Percentiles rank a stretch among this genome's conserved stretches.
phyloP scores from a whole-genome alignment of 2,888 invertebrate genomes.

The Heliconius ismenius region DNA sequence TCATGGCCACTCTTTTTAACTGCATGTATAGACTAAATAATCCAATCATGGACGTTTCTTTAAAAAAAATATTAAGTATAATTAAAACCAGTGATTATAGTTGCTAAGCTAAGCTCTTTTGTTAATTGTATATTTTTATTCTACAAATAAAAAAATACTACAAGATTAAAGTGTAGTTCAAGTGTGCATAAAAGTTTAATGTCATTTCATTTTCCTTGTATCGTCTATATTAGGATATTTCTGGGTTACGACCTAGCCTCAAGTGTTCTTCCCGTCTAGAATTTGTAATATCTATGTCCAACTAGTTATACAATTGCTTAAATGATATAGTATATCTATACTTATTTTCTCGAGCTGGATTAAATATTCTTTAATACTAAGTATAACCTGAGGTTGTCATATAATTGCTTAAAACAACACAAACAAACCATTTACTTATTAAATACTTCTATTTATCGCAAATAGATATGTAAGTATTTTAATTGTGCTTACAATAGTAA shows the following conservation, averaged over 20 bases:
- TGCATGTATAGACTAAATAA: neutral
- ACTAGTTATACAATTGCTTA: neutral
- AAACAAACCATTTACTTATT: neutral
- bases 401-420: neutral
- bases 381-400: too few species aligned
- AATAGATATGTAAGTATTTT: neutral
- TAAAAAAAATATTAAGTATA: neutral
- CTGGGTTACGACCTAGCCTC: neutral
- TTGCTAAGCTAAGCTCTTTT: neutral
- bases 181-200: neutral
- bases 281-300: neutral
- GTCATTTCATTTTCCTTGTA: slow-evolving; percentile 1
- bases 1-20: too few species aligned
- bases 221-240: neutral
- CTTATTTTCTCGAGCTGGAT: neutral
- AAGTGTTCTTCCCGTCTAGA: neutral
- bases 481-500: neutral
- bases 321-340: neutral
- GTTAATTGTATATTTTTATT: neutral
- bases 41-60: neutral
- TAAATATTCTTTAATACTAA: neutral
- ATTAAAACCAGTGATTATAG: neutral
- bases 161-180: neutral
- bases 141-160: neutral
- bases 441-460: neutral